Evolutionary conservation across 2,797 vertebrate genomes (phyloP).

Genomic region (Sebastes reedi): DNA sequence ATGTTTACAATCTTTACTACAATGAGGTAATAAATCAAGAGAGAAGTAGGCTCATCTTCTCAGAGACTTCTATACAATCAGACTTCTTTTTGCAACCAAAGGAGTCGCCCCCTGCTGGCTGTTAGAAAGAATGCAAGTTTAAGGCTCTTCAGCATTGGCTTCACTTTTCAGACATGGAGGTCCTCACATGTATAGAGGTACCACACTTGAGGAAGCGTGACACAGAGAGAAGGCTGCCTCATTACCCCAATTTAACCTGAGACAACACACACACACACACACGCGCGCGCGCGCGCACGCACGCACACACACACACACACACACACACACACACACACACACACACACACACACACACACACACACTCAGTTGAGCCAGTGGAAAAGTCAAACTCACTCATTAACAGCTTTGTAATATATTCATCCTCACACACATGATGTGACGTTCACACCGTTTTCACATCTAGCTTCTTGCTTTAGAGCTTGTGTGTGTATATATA

Average conservation of each 20-base stretch:
- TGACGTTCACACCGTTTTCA: conserved; percentile 17
- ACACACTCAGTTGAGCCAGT: conserved; percentile 30
- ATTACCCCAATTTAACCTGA: conserved; percentile 44
- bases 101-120: no score
- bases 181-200: no score
- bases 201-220: conserved; percentile 1
- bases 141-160: no score
- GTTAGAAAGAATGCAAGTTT: no score
- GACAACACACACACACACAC: conserved; percentile 15
- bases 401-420: conserved; percentile 63
- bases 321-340: conserved; percentile 11
- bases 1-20: no score
- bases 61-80: no score
- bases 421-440: conserved; percentile 37
- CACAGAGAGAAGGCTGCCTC: conserved; percentile 29
- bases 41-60: no score
- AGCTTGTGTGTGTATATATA: not conserved
- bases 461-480: conserved; percentile 4
- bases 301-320: conserved; percentile 31
- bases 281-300: no score
- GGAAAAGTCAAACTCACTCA: conserved; percentile 47
- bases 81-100: no score
- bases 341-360: conserved; percentile 17
- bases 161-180: no score
- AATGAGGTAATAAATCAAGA: no score